A percentile compares a stretch with the other conserved stretches of the same genome.
phyloP scores from a whole-genome alignment of 2,888 invertebrate genomes.

The Pseudococcus jackbeardsleyi region DNA sequence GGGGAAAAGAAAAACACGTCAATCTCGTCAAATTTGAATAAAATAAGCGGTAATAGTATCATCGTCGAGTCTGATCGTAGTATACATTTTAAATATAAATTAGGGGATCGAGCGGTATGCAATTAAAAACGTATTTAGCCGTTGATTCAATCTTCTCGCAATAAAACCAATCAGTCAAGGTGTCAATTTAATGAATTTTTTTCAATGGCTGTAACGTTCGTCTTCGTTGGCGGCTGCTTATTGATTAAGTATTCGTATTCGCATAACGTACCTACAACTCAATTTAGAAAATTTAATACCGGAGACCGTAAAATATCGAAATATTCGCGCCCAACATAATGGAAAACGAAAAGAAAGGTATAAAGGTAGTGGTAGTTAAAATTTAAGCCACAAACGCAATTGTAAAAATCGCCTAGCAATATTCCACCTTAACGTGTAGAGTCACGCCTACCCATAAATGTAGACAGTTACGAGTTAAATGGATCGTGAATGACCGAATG shows the following conservation, averaged over 20 bases:
- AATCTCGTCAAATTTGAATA: slow-evolving; percentile 29
- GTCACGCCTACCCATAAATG: slow-evolving; percentile 61
- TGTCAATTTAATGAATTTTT: slow-evolving; percentile 40
- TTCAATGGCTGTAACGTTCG: background rate
- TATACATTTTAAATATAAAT: slow-evolving; percentile 8
- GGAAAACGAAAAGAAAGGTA: background rate
- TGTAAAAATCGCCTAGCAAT: slow-evolving; percentile 50
- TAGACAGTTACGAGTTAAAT: slow-evolving; percentile 61
- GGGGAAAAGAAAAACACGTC: background rate
- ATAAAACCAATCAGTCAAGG: slow-evolving; percentile 34
- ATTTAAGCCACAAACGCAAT: slow-evolving; percentile 57
- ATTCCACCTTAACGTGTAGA: slow-evolving; percentile 49
- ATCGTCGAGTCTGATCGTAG: background rate
- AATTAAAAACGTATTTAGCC: slow-evolving; percentile 34
- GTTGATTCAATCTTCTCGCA: background rate
- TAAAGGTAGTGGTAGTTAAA: slow-evolving; percentile 27
- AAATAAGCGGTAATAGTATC: slow-evolving; percentile 3
- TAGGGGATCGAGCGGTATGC: background rate
- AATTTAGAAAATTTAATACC: background rate
- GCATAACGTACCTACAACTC: background rate
- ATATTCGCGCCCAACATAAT: background rate
- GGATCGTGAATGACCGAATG: slow-evolving; percentile 64
- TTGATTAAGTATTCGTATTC: background rate
- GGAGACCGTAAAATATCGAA: background rate
- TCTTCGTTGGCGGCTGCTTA: background rate